Evolutionary conservation across 2,113 vertebrate species (phyloP), one percentile per base, ranked within the genome.

Genomic region (Sarotherodon lohbergeri): DNA sequence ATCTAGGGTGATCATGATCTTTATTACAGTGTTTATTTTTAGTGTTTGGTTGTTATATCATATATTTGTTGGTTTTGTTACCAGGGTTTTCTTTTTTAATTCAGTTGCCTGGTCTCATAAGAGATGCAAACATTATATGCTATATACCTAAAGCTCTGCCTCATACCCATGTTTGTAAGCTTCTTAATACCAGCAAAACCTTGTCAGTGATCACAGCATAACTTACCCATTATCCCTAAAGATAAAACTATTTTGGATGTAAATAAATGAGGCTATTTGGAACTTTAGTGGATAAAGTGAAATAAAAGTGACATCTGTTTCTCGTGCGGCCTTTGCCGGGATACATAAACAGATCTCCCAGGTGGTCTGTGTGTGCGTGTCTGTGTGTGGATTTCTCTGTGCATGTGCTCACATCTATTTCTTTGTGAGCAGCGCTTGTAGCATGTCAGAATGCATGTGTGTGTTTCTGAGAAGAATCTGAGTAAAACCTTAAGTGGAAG

Each of bases 341-440:
- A 96, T 95, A 87, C 92, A 93, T 97, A 98, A 98, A 98, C 97
- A 97, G 36, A 95, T 93, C 94, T 96, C 95, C 95, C 97, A 73
- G 68, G 68, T 73, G 68, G 68, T 73, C 68, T 48, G 22, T 52
- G 50, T 81, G 83, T 82, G 86, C 55, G 86, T 79, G 56, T 66
- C 76, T 34, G 39, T 81, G 13, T 57, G 78, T 68, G 46, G 86
- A 57, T 85, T 71, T 85, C 52, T 80, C 50, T 87, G 76, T 83
- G 48, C n/a, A 36, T 71, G 9, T 68, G 55, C 54, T 55, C 80
- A 59, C 84, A 73, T 88, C 63, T 81, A 73, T 85, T 83, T 88
- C 80, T 78, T 78, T 41, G 73, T 54, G 52, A 87, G 34, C 55
- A 34, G 68, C 84, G 81, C 29, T 61, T 83, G 41, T 52, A 86